phyloP scores from a whole-genome alignment of 1,140 invertebrate species.

The Piezodorus guildinii region DNA sequence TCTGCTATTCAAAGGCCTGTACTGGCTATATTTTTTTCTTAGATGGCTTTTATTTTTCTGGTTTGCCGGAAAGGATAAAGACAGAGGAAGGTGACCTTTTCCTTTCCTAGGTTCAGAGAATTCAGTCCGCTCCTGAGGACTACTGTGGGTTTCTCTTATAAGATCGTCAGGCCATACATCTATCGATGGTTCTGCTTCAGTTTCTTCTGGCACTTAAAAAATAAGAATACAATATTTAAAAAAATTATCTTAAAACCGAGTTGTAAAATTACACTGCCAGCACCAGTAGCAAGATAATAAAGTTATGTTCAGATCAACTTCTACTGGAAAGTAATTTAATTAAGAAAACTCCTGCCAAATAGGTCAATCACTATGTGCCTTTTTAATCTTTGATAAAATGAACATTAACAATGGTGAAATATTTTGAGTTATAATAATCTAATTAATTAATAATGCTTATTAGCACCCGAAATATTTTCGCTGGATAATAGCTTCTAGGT shows the following conservation, averaged over 20 bases:
- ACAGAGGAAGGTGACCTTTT: not conserved
- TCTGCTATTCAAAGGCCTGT: not conserved
- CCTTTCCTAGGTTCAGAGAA: not conserved
- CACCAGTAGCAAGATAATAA: too few relatives aligned
- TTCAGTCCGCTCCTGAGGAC: conserved; percentile 24
- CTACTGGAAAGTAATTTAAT: too few relatives aligned
- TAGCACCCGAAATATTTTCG: too few relatives aligned
- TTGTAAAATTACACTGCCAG: too few relatives aligned
- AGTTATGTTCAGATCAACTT: too few relatives aligned
- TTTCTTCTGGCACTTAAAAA: conserved; percentile 28
- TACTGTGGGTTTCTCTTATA: conserved; percentile 26
- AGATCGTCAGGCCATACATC: not conserved
- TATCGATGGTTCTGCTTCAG: conserved; percentile 21
- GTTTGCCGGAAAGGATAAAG: not conserved
- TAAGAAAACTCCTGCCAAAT: too few relatives aligned
- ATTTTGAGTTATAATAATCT: too few relatives aligned
- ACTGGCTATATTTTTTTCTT: conserved; percentile 10
- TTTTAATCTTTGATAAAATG: too few relatives aligned
- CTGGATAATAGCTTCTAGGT: too few relatives aligned
- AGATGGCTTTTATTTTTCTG: not conserved
- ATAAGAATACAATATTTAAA: not conserved
- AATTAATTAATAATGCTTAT: too few relatives aligned
- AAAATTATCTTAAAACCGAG: not conserved
- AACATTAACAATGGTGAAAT: too few relatives aligned
- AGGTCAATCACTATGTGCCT: too few relatives aligned